A percentile compares a stretch with the other conserved stretches of the same genome.
These are phyloP conservation scores for Bombus confusus DNA, from an alignment of 1,140 invertebrate species.

Conservation along the genomic window DNA sequence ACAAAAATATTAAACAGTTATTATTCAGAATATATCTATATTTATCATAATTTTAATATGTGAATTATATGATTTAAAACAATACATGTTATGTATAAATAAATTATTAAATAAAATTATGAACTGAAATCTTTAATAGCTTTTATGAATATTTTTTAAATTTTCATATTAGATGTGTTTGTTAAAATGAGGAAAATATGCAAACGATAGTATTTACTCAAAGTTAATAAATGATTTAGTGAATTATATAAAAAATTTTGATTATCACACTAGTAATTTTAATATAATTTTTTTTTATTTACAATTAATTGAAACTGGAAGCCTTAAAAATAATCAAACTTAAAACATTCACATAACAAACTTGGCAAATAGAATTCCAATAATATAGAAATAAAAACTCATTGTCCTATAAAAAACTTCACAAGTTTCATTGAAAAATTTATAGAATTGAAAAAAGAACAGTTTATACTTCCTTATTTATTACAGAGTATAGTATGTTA, in stretches of 20 bases:
- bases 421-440: background rate
- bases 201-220: constrained; percentile 1
- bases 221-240: constrained; percentile 9
- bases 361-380: constrained; percentile 8
- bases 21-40: background rate
- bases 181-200: background rate
- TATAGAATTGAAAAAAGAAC: background rate
- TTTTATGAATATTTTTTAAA: background rate
- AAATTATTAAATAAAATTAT: constrained; percentile 6
- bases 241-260: constrained; percentile 12
- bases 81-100: constrained; percentile 17
- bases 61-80: background rate
- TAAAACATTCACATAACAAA: constrained; percentile 31
- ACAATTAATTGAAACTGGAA: constrained; percentile 7
- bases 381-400: background rate
- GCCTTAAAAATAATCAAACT: background rate
- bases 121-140: background rate
- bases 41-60: constrained; percentile 3
- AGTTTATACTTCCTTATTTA: background rate
- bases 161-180: constrained; percentile 12
- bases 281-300: background rate
- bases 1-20: constrained; percentile 1
- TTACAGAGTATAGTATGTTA: constrained; percentile 24
- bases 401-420: background rate
- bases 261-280: background rate